Evolutionary conservation across 37 sponge, comb jelly and placozoan species (phyloP).

Genomic region (Corticium candelabrum): DNA sequence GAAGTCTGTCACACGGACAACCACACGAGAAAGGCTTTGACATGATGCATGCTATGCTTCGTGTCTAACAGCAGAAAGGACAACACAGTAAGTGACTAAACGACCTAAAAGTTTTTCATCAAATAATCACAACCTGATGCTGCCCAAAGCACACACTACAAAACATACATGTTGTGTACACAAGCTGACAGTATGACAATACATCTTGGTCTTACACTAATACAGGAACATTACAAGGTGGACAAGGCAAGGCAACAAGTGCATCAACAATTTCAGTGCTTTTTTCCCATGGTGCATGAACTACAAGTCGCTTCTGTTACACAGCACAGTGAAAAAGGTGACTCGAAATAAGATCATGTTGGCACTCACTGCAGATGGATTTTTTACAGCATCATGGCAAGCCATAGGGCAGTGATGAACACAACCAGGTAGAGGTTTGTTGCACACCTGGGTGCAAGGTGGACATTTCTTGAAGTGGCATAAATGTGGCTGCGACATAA

Average conservation of each 20-base stretch:
- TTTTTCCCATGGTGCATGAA: neutral
- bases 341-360: neutral
- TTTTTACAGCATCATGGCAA: neutral
- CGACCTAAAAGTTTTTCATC: neutral
- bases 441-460: neutral
- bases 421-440: neutral
- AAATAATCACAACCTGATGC: neutral
- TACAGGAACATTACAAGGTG: neutral
- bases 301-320: neutral
- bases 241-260: neutral
- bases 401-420: neutral
- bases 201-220: neutral
- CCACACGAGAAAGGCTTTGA: neutral
- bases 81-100: neutral
- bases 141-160: neutral
- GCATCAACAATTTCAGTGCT: neutral
- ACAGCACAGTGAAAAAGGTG: neutral
- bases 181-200: neutral
- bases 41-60: neutral
- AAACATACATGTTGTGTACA: neutral
- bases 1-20: neutral
- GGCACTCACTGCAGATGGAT: neutral
- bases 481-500: slow-evolving; percentile 5
- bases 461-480: neutral
- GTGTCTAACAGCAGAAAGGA: neutral